Evolutionary conservation across 2,797 vertebrate genomes (phyloP), one percentile per base, ranked within the genome.

Genomic region (Apogon hyalosoma): DNA sequence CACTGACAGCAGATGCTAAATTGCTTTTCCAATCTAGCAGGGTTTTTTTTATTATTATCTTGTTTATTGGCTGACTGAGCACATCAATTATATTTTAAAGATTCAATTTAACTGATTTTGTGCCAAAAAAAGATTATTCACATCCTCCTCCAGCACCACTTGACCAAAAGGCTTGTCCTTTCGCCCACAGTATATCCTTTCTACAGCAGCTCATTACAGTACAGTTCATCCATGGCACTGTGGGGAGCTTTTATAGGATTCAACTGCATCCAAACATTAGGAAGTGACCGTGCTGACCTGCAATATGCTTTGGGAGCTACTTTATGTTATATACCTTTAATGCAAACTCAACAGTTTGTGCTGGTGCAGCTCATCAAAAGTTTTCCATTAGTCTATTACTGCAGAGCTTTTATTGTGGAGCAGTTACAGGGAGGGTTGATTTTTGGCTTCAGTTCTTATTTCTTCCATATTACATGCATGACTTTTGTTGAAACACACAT

Each of bases 61-160:
- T 55, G 39, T 63, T 63, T 59, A 56, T 38, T 9, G 15, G 18
- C 14, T 16, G 54, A 61, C 21, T 65, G 41, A 63, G 31, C 10
- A 16, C 55, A 47, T 62, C 18, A 48, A 53, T 69, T 16, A 39
- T 49, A 59, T 69, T 71, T 55, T 21, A 77, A 51, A 61, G 12
- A 53, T 59, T 49, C 42, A 53, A 46, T 15, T 14, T 40, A 19
- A 38, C 15, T 12, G 46, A n/a, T 70, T 59, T 47, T 38, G 2
- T 19, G 1, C n/a, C n/a, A 28, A 28, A 28, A 24, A 24, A 51
- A 0, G n/a, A 54, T 16, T 19, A 33, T 33, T 15, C 11, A 13
- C 31, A 1, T 39, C 43, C 45, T 33, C 42, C 24, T 14, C 40
- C 39, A 42, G 11, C 31, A 42, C 13, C 31, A 31, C 61, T 48